Conservation (phyloP, 2,797 vertebrate genomes). For the Melanotaenia nigrans region DNA sequence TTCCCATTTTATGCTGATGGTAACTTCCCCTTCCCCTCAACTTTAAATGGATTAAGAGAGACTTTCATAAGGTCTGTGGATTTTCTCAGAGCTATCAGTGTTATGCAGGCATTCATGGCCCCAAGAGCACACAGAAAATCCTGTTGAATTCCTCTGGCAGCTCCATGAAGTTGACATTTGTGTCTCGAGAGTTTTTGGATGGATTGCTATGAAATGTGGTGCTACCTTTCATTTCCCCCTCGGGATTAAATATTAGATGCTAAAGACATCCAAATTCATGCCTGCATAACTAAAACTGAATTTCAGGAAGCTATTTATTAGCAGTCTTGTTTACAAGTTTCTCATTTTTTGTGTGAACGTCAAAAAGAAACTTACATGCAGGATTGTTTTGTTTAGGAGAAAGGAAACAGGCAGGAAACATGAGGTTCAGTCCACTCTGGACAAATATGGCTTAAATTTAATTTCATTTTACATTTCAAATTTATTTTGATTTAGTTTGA, state of each 20-base stretch:
- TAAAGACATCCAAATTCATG: not conserved
- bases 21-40: slow-evolving; percentile 2
- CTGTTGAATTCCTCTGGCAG: not conserved
- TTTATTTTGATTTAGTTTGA: not conserved
- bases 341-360: not conserved
- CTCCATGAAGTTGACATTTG: not conserved
- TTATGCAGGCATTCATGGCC: not conserved
- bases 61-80: not conserved
- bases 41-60: slow-evolving; percentile 18
- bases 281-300: not conserved
- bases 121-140: not conserved
- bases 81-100: not conserved
- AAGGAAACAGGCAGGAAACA: not conserved
- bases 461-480: not conserved
- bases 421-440: not conserved
- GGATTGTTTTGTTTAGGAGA: not conserved
- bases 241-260: not conserved
- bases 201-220: not conserved
- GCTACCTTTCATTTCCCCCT: slow-evolving; percentile 2
- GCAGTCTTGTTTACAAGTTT: not conserved
- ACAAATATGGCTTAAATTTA: not conserved
- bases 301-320: not conserved
- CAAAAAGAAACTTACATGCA: not conserved
- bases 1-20: not conserved
- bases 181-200: not conserved